phyloP scores from a whole-genome alignment of 2,113 vertebrate species.

The Xyliphius kryptos region DNA sequence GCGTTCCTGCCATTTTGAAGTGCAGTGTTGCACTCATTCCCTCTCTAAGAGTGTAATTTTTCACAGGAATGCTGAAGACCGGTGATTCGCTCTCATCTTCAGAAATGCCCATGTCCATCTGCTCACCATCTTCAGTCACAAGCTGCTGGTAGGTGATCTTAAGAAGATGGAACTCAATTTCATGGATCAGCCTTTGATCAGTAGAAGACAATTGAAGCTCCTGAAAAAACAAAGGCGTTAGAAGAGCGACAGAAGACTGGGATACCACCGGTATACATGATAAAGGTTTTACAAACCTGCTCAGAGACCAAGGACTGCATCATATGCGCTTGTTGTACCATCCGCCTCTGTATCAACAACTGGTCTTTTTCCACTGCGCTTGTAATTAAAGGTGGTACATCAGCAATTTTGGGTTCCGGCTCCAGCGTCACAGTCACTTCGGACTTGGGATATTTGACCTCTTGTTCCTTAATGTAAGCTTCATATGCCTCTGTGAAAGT shows the following conservation, averaged over 20 bases:
- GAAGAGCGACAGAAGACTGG: too few relatives aligned
- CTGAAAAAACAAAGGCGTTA: too few relatives aligned
- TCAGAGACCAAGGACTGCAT: conserved; percentile 76
- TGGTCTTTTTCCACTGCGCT: conserved; percentile 74
- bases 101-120: conserved; percentile 75
- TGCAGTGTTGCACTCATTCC: conserved; percentile 93
- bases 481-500: conserved; percentile 81
- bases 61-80: conserved; percentile 78
- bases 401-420: conserved; percentile 75
- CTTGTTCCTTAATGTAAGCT: conserved; percentile 77
- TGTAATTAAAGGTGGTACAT: conserved; percentile 62
- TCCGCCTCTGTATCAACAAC: conserved; percentile 75
- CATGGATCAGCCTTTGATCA: conserved; percentile 87
- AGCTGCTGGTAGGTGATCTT: conserved; percentile 83
- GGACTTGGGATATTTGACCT: conserved; percentile 71
- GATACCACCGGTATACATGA: too few relatives aligned
- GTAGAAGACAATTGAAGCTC: conserved; percentile 89
- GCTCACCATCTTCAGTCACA: conserved; percentile 82
- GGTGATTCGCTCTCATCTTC: conserved; percentile 77
- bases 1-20: conserved; percentile 83
- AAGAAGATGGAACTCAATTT: conserved; percentile 87
- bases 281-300: conserved; percentile 75
- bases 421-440: conserved; percentile 71
- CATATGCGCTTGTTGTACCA: too few relatives aligned
- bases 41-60: conserved; percentile 89